Percentiles rank a stretch among this genome's conserved stretches.
phyloP scores from a whole-genome alignment of 2,888 invertebrate species.

The Drosophila fungiperda region DNA sequence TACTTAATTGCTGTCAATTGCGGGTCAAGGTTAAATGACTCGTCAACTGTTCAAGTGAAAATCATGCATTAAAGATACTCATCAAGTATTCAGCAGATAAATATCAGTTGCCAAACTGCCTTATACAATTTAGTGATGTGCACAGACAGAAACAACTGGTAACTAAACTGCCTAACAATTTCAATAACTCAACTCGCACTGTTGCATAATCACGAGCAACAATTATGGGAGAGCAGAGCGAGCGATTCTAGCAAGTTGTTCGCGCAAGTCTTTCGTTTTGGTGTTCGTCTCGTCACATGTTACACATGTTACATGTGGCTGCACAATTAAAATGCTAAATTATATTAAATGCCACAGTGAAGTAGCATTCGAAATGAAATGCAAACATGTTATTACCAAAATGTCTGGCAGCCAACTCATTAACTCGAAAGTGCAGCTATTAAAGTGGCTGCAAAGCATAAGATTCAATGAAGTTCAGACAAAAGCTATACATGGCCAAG shows the following conservation, averaged over 20 bases:
- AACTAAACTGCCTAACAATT: conserved; percentile 23
- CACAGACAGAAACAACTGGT: background rate
- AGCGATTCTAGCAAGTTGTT: conserved; percentile 53
- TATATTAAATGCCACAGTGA: conserved; percentile 43
- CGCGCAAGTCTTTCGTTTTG: conserved; percentile 51
- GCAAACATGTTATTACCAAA: conserved; percentile 72
- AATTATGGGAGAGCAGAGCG: conserved; percentile 12
- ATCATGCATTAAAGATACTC: background rate
- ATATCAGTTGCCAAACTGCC: conserved; percentile 4
- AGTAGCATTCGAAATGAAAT: conserved; percentile 62
- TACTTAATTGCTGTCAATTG: conserved; percentile 56
- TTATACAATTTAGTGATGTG: background rate
- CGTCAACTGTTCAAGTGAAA: conserved; percentile 10
- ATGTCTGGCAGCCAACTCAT: conserved; percentile 53
- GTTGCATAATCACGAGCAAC: conserved; percentile 32
- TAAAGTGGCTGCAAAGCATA: conserved; percentile 57
- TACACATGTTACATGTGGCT: conserved; percentile 68
- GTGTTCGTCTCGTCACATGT: conserved; percentile 30
- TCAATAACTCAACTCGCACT: conserved; percentile 19
- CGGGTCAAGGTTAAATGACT: conserved; percentile 62
- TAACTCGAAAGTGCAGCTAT: conserved; percentile 60
- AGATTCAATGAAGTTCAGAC: conserved; percentile 64
- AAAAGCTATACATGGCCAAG: conserved; percentile 35
- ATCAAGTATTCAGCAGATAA: background rate
- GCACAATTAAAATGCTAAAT: conserved; percentile 60